Conservation (phyloP, 2,888 invertebrate genomes). For the Andrena camellia region DNA sequence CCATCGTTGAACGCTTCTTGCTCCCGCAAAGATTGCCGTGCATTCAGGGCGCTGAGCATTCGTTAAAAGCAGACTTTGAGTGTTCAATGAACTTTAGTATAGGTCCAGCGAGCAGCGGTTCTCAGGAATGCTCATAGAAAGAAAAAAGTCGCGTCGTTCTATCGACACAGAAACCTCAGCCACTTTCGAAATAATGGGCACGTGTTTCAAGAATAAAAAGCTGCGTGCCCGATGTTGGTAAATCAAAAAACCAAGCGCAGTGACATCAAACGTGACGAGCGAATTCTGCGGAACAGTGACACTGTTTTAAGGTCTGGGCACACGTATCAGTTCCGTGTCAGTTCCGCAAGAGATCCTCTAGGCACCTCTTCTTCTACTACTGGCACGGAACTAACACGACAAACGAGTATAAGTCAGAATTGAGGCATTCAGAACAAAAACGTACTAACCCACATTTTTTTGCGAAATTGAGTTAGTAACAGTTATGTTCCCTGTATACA, state of each 20-base stretch:
- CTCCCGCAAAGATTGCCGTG: not conserved
- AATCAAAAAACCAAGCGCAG: conserved; percentile 48
- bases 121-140: conserved; percentile 24
- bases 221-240: conserved; percentile 29
- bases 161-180: conserved; percentile 28
- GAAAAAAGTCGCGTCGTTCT: conserved; percentile 46
- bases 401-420: too few species aligned
- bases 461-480: too few species aligned
- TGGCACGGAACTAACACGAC: too few species aligned
- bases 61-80: conserved; percentile 12
- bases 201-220: conserved; percentile 57
- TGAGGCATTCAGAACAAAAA: too few species aligned
- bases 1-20: conserved; percentile 30
- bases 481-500: too few species aligned
- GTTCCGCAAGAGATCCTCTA: too few species aligned
- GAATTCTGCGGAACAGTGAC: conserved; percentile 23
- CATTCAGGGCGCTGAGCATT: not conserved
- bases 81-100: conserved; percentile 38
- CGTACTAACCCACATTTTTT: too few species aligned
- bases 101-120: not conserved
- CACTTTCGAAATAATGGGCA: conserved; percentile 57
- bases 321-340: too few species aligned
- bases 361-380: too few species aligned
- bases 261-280: conserved; percentile 50
- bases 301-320: not conserved